These are phyloP conservation scores for Hyphantria cunea DNA, from an alignment of 1,140 invertebrate species.

Conservation along the genomic window DNA sequence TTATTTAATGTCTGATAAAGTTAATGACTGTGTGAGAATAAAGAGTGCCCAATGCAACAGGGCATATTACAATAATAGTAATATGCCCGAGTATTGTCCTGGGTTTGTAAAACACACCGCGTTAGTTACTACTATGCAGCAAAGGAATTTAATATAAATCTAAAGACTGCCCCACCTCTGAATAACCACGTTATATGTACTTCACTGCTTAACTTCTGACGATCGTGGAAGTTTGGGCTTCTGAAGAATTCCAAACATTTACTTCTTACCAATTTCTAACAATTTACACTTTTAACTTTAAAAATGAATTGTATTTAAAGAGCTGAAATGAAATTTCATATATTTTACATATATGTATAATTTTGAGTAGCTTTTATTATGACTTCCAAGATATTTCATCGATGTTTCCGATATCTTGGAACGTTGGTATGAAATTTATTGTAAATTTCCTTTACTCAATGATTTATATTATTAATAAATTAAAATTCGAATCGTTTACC, in stretches of 20 bases:
- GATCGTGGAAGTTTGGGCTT: too few relatives aligned
- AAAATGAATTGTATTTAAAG: too few relatives aligned
- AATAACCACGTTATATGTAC: slow-evolving; percentile 13
- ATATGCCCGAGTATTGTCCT: slow-evolving; percentile 28
- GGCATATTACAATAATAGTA: slow-evolving; percentile 18
- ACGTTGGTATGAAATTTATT: background rate
- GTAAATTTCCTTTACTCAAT: too few relatives aligned
- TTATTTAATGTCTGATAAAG: slow-evolving; percentile 13
- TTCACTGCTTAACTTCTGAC: slow-evolving; percentile 19
- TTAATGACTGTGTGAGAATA: slow-evolving; percentile 22
- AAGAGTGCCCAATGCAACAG: background rate
- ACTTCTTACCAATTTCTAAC: too few relatives aligned
- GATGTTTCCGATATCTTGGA: background rate
- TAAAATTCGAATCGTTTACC: too few relatives aligned
- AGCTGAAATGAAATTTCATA: too few relatives aligned
- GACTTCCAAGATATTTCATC: too few relatives aligned
- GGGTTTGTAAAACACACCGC: slow-evolving; percentile 21
- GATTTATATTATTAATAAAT: too few relatives aligned
- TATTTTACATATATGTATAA: too few relatives aligned
- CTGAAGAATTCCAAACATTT: too few relatives aligned
- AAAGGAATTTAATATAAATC: slow-evolving; percentile 33
- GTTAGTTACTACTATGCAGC: slow-evolving; percentile 23
- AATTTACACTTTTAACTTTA: too few relatives aligned
- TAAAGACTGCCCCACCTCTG: slow-evolving; percentile 21
- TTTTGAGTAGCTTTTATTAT: too few relatives aligned